Percentiles rank a stretch among this genome's conserved stretches.
Evolutionary conservation across 2,797 vertebrate species (phyloP).

Genomic region (Xenops minutus): DNA sequence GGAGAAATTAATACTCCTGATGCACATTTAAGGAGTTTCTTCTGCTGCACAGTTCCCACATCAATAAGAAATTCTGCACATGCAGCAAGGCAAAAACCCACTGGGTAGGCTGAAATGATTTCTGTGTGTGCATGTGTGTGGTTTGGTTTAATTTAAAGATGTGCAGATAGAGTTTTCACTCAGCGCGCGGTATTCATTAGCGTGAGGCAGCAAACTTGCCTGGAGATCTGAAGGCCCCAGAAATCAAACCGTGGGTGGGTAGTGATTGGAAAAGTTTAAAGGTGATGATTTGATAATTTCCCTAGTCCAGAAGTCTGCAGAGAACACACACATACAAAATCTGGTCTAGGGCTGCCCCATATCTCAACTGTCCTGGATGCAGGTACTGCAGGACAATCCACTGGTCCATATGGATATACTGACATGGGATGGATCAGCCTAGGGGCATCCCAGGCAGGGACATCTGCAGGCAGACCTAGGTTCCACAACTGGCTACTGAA

Average conservation of each 20-base stretch:
- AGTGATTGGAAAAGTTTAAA: slow-evolving; percentile 56
- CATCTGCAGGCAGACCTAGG: not conserved
- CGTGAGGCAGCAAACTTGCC: slow-evolving; percentile 27
- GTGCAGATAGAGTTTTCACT: slow-evolving; percentile 65
- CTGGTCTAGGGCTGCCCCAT: not conserved
- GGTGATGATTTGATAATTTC: slow-evolving; percentile 66
- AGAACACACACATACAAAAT: slow-evolving; percentile 46
- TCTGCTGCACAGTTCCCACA: slow-evolving; percentile 42
- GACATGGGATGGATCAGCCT: not conserved
- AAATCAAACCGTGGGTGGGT: slow-evolving; percentile 50
- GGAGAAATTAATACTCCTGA: slow-evolving; percentile 44
- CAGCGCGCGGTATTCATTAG: slow-evolving; percentile 35
- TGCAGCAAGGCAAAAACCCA: slow-evolving; percentile 30
- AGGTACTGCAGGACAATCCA: not conserved
- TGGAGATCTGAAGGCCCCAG: slow-evolving; percentile 42
- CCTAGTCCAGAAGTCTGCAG: slow-evolving; percentile 40
- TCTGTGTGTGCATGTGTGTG: slow-evolving; percentile 17
- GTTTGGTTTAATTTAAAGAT: slow-evolving; percentile 58
- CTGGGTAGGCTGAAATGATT: slow-evolving; percentile 37
- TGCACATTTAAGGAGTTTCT: slow-evolving; percentile 58
- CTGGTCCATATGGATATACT: not conserved
- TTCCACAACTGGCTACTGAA: not conserved
- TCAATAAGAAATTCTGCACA: slow-evolving; percentile 20
- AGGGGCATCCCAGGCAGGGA: not conserved
- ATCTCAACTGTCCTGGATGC: not conserved